Conservation (phyloP, 2,888 invertebrate genomes). For the Yponomeuta evonymella region DNA sequence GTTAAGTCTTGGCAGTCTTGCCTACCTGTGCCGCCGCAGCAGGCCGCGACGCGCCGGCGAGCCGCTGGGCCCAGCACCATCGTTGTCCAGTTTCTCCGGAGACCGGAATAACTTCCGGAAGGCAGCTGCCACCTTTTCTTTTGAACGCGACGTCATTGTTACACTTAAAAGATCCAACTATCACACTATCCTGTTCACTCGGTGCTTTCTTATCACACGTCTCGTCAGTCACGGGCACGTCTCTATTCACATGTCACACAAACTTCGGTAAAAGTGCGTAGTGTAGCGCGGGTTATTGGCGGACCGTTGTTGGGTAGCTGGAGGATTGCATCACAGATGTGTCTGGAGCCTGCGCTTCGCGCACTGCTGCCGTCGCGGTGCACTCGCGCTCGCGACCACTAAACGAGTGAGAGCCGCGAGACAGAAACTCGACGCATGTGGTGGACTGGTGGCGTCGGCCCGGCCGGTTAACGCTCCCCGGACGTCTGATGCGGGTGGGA, state of each 20-base stretch:
- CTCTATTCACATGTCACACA: constrained; percentile 10
- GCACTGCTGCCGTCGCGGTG: constrained; percentile 26
- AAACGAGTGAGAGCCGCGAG: constrained; percentile 50
- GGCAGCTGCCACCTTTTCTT: constrained; percentile 88
- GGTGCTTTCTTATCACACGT: neutral
- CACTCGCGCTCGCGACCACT: constrained; percentile 35
- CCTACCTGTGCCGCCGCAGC: constrained; percentile 65
- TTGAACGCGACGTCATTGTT: constrained; percentile 84
- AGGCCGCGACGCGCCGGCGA: constrained; percentile 77
- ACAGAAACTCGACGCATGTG: constrained; percentile 58
- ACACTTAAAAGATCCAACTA: neutral
- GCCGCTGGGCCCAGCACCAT: constrained; percentile 76
- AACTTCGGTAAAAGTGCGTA: neutral
- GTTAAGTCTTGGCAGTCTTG: neutral
- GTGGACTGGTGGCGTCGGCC: constrained; percentile 33
- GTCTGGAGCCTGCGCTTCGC: constrained; percentile 28
- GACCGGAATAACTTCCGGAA: constrained; percentile 87
- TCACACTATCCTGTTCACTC: neutral
- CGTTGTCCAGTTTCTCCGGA: constrained; percentile 82
- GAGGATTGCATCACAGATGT: constrained; percentile 38
- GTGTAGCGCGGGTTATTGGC: constrained; percentile 13
- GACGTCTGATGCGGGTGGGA: constrained; percentile 38
- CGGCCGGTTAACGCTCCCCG: constrained; percentile 54
- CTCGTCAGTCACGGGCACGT: neutral
- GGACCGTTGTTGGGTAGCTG: constrained; percentile 24